Evolutionary conservation across 2,113 vertebrate species (phyloP).

Genomic region (Apaloderma vittatum): DNA sequence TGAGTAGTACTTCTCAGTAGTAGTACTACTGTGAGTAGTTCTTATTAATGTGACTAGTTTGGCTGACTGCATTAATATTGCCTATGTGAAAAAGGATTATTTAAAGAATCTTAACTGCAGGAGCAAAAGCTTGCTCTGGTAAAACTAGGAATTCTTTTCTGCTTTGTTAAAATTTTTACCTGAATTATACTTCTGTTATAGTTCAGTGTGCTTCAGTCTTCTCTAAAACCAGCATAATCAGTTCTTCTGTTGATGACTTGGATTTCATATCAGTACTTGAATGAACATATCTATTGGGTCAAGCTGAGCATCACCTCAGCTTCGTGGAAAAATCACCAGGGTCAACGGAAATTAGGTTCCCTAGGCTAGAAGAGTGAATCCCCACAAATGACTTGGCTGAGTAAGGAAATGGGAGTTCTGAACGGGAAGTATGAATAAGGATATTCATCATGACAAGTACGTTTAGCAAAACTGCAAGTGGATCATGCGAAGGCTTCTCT

Average conservation of each 20-base stretch:
- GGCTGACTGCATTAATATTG: background rate
- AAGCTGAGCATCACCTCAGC: background rate
- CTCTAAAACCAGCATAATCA: background rate
- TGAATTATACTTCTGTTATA: background rate
- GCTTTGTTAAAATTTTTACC: background rate
- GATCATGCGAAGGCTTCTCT: background rate
- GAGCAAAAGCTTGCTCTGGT: background rate
- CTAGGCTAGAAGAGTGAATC: background rate
- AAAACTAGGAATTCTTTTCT: background rate
- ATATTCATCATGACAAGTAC: background rate
- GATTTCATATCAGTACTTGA: background rate
- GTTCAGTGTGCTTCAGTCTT: background rate
- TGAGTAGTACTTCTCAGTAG: no score
- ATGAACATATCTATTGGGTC: background rate
- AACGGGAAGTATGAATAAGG: background rate
- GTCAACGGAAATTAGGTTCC: background rate
- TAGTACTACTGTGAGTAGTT: background rate
- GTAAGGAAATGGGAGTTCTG: background rate
- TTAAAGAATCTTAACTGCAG: background rate
- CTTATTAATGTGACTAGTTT: background rate
- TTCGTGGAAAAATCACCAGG: background rate
- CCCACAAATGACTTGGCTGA: background rate
- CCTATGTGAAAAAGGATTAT: background rate
- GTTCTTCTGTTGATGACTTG: background rate
- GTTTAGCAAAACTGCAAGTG: background rate